Conservation (phyloP, 2,113 vertebrate species). For the Prunella fulvescens region DNA sequence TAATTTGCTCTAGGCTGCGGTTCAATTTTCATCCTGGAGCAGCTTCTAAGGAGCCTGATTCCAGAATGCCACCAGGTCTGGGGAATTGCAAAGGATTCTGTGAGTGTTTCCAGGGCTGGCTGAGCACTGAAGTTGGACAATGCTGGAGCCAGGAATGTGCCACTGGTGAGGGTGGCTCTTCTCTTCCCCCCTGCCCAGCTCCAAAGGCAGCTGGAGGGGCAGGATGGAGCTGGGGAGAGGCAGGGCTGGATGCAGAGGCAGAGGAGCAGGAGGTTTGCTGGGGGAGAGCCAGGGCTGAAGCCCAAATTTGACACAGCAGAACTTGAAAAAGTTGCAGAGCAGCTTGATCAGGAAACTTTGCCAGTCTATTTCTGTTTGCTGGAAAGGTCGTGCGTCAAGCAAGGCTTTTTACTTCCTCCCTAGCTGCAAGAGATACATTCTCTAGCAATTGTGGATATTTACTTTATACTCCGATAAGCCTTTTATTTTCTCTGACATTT, state of each 20-base stretch:
- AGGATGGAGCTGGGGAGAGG: neutral
- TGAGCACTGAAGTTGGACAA: neutral
- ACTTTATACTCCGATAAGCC: neutral
- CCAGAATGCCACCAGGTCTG: neutral
- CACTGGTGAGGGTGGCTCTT: neutral
- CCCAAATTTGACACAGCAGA: neutral
- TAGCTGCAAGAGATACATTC: neutral
- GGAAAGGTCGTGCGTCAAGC: neutral
- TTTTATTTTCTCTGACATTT: constrained; percentile 2
- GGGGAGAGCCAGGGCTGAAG: neutral
- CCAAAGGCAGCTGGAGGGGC: neutral
- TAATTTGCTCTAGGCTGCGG: neutral
- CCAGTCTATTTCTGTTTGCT: neutral
- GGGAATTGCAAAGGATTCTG: neutral
- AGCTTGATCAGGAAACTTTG: neutral
- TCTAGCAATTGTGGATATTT: neutral
- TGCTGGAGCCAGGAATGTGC: neutral
- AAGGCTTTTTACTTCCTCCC: neutral
- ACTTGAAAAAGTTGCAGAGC: neutral
- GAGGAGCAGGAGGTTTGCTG: neutral
- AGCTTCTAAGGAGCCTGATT: neutral
- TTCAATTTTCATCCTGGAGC: neutral
- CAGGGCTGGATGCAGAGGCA: neutral
- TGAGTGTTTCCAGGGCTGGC: neutral
- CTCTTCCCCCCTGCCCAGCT: neutral